Evolutionary conservation across 2,888 invertebrate species (phyloP).

Genomic region (Salpingus planirostris): DNA sequence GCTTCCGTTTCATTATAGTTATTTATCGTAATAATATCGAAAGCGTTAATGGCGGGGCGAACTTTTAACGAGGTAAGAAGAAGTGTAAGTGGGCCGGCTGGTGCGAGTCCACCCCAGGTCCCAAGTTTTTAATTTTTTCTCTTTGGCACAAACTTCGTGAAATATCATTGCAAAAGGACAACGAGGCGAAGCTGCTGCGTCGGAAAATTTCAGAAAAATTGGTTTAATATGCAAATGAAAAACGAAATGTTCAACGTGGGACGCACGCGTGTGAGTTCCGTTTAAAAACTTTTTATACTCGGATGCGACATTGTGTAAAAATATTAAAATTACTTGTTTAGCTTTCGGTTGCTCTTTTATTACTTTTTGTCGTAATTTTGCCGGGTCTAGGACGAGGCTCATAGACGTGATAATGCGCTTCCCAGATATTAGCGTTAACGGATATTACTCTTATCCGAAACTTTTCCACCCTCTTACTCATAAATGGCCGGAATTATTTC

Average conservation of each 20-base stretch:
- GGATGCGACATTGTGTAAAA: constrained; percentile 15
- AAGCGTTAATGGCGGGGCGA: no score
- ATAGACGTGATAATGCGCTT: constrained; percentile 11
- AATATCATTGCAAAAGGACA: constrained; percentile 10
- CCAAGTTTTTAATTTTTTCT: no score
- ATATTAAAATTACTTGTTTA: constrained; percentile 15
- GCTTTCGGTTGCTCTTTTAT: constrained; percentile 15
- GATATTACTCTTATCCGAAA: constrained; percentile 12
- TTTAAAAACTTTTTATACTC: constrained; percentile 16
- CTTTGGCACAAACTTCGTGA: constrained; percentile 9
- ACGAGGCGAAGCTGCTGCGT: constrained; percentile 13
- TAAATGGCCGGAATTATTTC: constrained; percentile 5
- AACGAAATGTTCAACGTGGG: constrained; percentile 19
- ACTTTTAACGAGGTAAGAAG: background rate
- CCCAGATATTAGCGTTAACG: constrained; percentile 8
- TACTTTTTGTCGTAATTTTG: constrained; percentile 9
- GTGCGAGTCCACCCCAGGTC: no score
- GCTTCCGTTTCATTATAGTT: no score
- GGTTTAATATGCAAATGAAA: constrained; percentile 21
- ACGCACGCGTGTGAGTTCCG: constrained; percentile 14
- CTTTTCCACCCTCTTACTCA: constrained; percentile 5
- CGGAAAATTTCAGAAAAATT: constrained; percentile 21
- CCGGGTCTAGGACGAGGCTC: constrained; percentile 5
- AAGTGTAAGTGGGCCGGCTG: background rate
- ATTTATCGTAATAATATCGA: no score